These are phyloP conservation scores for Smithornis capensis DNA, from an alignment of 2,113 vertebrate genomes.

Conservation along the genomic window DNA sequence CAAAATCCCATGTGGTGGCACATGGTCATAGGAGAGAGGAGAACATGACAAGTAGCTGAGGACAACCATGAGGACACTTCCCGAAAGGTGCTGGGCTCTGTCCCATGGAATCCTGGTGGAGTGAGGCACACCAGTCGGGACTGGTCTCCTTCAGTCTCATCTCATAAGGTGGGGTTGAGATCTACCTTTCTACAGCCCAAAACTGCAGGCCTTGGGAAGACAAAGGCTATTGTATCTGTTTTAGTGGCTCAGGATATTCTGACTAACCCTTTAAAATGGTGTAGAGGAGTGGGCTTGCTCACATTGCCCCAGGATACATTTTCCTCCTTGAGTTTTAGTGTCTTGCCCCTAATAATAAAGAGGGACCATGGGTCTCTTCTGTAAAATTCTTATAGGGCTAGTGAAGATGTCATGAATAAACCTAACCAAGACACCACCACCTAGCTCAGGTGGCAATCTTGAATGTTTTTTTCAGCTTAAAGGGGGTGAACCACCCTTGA, in stretches of 20 bases:
- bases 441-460: background rate
- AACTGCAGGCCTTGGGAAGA: background rate
- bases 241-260: background rate
- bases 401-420: background rate
- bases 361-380: background rate
- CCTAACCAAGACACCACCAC: background rate
- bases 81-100: background rate
- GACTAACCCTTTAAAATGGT: background rate
- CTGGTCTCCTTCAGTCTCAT: background rate
- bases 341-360: background rate
- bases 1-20: background rate
- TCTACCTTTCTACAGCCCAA: background rate
- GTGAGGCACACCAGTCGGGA: background rate
- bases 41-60: background rate
- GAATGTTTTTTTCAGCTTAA: background rate
- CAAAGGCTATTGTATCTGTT: background rate
- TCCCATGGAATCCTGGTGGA: background rate
- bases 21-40: background rate
- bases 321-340: background rate
- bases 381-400: background rate
- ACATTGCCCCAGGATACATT: background rate
- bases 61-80: background rate
- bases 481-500: background rate
- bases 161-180: background rate
- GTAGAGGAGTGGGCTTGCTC: background rate